These are phyloP conservation scores for Hemibagrus wyckioides DNA, from an alignment of 2,113 vertebrate species.

Conservation along the genomic window DNA sequence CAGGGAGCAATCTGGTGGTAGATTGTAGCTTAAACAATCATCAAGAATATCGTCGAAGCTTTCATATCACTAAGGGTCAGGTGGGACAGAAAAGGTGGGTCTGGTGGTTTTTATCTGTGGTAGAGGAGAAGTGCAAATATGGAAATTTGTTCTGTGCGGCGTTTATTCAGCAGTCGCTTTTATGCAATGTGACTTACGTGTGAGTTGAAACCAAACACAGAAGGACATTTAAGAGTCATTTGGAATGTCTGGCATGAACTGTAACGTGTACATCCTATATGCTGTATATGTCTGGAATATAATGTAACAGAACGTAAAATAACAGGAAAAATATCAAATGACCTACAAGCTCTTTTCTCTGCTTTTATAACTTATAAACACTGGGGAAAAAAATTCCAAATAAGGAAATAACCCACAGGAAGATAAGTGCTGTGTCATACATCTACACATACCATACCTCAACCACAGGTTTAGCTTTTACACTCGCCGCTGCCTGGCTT, in stretches of 20 bases:
- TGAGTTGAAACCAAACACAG: background rate
- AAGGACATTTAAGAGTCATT: background rate
- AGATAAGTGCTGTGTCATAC: background rate
- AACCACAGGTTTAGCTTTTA: background rate
- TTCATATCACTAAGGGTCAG: background rate
- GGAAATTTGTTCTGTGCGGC: background rate
- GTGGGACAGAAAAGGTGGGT: background rate
- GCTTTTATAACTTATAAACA: too few relatives aligned
- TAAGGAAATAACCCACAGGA: too few relatives aligned
- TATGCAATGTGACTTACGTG: background rate
- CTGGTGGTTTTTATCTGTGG: background rate
- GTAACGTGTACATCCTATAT: background rate
- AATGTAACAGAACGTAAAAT: background rate
- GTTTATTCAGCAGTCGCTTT: background rate
- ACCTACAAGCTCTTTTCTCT: background rate
- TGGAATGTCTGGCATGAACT: background rate
- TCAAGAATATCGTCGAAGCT: background rate
- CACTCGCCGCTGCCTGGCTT: background rate
- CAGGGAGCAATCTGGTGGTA: background rate
- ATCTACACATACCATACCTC: background rate
- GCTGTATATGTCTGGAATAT: background rate
- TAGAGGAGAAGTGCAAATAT: background rate
- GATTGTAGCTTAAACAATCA: constrained; percentile 15
- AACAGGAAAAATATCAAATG: background rate
- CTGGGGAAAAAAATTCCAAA: too few relatives aligned